Evolutionary conservation across 2,888 invertebrate species (phyloP), one percentile per base, ranked within the genome.

Genomic region (Mythimna vitellina): DNA sequence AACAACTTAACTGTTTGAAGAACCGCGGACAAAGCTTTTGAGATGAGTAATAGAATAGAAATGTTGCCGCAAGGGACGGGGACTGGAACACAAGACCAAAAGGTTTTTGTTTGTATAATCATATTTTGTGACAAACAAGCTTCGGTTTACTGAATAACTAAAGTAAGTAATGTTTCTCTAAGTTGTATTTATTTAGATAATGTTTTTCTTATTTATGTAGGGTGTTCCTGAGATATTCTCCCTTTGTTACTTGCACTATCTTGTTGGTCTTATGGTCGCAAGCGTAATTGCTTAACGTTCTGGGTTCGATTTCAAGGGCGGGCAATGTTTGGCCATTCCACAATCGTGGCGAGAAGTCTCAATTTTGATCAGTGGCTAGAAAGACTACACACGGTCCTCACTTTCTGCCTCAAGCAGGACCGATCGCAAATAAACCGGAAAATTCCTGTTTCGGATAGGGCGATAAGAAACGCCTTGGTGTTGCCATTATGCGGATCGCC

Each of bases 21-120:
- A 76, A 49, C 20, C n/a, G 25, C 35, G 51, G 54, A 71, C 65
- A 81, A 80, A 72, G 68, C 56, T 74, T 76, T 74, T 60, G 66
- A 62, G n/a, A 49, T 42, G 20, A 60, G 46, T 67, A 79, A 70
- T 46, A 76, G 62, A 81, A 70, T 22, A 66, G 57, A 69, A 74
- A 64, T 64, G 38, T 25, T 20, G 76, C 81, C 78, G 8, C 35
- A 32, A 60, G 77, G 46, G 57, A 71, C 49, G 56, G 29, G 29
- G 49, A 0, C 49, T 46, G 46, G 35, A 42, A 17, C 14, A 74
- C 70, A 54, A 65, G 35, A 58, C 29, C 53, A 73, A 68, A 78
- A 73, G 22, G 53, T 54, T 63, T 56, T 32, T 63, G 68, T 68
- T 67, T 74, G 57, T 65, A 4, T 67, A 70, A 79, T 73, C 65